phyloP scores from a whole-genome alignment of 2,113 vertebrate species.

The Gavia stellata region DNA sequence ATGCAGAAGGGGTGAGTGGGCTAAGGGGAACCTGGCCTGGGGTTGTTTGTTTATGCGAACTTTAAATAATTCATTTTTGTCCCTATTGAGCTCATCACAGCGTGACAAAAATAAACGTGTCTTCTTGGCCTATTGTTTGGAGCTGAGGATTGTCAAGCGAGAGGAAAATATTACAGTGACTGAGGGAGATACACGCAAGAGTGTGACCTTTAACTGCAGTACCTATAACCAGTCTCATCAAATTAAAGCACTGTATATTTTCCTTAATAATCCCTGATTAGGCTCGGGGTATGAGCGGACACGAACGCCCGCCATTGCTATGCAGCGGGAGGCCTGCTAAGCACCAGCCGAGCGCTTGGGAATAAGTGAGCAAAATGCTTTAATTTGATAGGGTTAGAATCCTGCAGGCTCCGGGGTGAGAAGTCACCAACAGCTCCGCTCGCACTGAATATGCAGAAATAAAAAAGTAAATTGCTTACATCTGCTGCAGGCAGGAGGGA shows the following conservation, averaged over 20 bases:
- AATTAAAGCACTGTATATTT: slow-evolving; percentile 99
- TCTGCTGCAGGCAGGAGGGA: slow-evolving; percentile 94
- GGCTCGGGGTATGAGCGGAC: slow-evolving; percentile 91
- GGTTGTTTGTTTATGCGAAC: slow-evolving; percentile 76
- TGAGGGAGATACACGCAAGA: slow-evolving; percentile 90
- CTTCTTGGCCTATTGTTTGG: slow-evolving; percentile 94
- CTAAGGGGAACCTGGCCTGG: slow-evolving; percentile 51
- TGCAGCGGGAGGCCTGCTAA: slow-evolving; percentile 96
- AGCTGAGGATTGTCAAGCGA: slow-evolving; percentile 73
- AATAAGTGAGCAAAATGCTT: slow-evolving; percentile 99
- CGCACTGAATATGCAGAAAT: slow-evolving; percentile 99
- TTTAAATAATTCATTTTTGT: slow-evolving; percentile 80
- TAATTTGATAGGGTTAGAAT: slow-evolving; percentile 99
- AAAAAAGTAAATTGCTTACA: slow-evolving; percentile 99
- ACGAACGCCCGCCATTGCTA: slow-evolving; percentile 95
- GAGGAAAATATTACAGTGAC: slow-evolving; percentile 77
- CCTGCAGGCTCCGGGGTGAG: slow-evolving; percentile 96
- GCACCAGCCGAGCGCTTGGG: slow-evolving; percentile 92
- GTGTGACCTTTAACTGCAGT: slow-evolving; percentile 96
- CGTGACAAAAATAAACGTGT: slow-evolving; percentile 82
- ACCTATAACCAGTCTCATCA: slow-evolving; percentile 99
- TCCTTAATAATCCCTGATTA: slow-evolving; percentile 99
- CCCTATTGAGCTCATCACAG: slow-evolving; percentile 72
- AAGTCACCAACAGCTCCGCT: slow-evolving; percentile 94
- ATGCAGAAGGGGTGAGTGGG: not conserved